A percentile compares a stretch with the other conserved stretches of the same genome.
These are phyloP conservation scores for Ibidorhyncha struthersii DNA, from an alignment of 2,113 vertebrate genomes.

Conservation along the genomic window DNA sequence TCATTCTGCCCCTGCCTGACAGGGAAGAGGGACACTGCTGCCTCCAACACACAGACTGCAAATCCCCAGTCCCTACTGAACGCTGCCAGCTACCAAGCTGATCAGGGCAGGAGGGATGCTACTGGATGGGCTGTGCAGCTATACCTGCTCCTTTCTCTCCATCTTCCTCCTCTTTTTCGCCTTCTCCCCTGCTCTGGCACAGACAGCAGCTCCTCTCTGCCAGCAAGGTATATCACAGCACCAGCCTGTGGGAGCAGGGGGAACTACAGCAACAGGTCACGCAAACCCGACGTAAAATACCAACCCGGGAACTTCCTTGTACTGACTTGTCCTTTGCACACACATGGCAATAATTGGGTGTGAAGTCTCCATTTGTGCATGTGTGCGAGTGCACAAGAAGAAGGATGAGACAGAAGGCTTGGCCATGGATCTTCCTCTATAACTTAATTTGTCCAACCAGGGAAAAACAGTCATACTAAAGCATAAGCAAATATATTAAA, in stretches of 20 bases:
- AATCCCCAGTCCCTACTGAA: not conserved
- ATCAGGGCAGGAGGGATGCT: not conserved
- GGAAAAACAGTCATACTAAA: not conserved
- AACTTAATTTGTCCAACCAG: not conserved
- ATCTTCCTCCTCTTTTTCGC: not conserved
- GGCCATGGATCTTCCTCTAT: accelerated
- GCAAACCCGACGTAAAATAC: accelerated
- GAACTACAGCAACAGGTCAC: not conserved
- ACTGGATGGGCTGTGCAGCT: not conserved
- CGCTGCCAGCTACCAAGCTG: not conserved
- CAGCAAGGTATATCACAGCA: not conserved
- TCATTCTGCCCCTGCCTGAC: too few relatives aligned
- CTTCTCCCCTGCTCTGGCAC: not conserved
- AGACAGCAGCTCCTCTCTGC: not conserved
- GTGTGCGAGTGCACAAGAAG: accelerated
- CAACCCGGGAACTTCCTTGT: accelerated
- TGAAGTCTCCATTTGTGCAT: accelerated
- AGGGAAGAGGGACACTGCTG: not conserved
- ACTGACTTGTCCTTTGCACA: not conserved
- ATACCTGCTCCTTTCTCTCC: not conserved
- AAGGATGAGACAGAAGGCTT: not conserved
- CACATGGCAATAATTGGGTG: accelerated
- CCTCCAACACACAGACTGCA: not conserved
- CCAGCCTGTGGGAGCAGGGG: not conserved
- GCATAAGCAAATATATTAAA: not conserved